A percentile compares a stretch with the other conserved stretches of the same genome.
Evolutionary conservation across 2,888 invertebrate genomes (phyloP).

Genomic region (Leptinotarsa tumamoca): DNA sequence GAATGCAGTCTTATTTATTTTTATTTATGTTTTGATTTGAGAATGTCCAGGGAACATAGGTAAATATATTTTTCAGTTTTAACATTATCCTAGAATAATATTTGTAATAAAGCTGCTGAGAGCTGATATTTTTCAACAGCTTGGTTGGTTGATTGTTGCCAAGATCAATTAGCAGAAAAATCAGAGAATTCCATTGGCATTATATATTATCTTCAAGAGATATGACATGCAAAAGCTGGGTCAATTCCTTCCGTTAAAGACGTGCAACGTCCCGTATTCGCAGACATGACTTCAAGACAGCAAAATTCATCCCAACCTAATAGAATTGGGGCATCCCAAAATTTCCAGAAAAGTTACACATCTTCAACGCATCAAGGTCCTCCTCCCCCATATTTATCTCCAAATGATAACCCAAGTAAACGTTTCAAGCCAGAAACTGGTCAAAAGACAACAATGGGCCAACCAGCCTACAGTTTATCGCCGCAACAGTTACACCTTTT

Average conservation of each 20-base stretch:
- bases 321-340: constrained; percentile 52
- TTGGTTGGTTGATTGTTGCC: constrained; percentile 96
- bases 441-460: constrained; percentile 56
- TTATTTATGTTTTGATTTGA: constrained; percentile 30
- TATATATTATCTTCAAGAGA: constrained; percentile 82
- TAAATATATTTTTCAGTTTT: constrained; percentile 20
- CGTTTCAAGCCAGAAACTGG: constrained; percentile 72
- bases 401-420: constrained; percentile 66
- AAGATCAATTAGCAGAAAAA: constrained; percentile 87
- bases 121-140: constrained; percentile 92
- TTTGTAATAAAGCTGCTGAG: constrained; percentile 68
- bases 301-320: constrained; percentile 50
- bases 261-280: constrained; percentile 99
- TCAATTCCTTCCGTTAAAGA: constrained; percentile 98
- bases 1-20: constrained; percentile 27
- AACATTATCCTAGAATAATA: constrained; percentile 17
- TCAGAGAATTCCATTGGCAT: constrained; percentile 78
- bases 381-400: constrained; percentile 85
- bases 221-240: constrained; percentile 94
- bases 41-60: constrained; percentile 29
- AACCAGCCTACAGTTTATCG: constrained; percentile 75
- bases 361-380: constrained; percentile 71
- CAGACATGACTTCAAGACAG: constrained; percentile 92
- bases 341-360: constrained; percentile 65
- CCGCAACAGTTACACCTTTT: constrained; percentile 89